Percentiles rank a stretch among this genome's conserved stretches.
phyloP scores from a whole-genome alignment of 1,140 invertebrate species.

The Mycetomoellerius zeteki region DNA sequence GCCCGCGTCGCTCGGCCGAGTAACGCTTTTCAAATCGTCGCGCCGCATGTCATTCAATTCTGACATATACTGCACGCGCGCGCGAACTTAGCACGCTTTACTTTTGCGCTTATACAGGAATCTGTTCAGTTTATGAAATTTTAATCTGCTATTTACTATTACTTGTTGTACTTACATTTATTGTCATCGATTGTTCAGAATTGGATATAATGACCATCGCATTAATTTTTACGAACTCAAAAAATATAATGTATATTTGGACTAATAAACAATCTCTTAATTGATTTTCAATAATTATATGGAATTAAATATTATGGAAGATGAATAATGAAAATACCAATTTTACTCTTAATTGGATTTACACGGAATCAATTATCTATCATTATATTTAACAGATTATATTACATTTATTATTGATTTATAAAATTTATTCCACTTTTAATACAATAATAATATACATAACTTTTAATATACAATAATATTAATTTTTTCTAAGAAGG shows the following conservation, averaged over 20 bases:
- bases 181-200: neutral
- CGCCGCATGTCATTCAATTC: conserved; percentile 57
- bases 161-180: neutral
- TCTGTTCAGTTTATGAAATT: neutral
- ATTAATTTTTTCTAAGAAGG: no score
- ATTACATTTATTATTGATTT: neutral
- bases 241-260: neutral
- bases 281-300: neutral
- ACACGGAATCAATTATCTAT: neutral
- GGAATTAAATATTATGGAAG: neutral
- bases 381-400: neutral
- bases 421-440: neutral
- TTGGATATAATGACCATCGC: neutral
- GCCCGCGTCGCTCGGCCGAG: conserved; percentile 22
- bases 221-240: neutral
- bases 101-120: neutral
- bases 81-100: conserved; percentile 16
- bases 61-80: conserved; percentile 32
- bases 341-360: neutral
- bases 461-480: neutral
- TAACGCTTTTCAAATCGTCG: conserved; percentile 63
- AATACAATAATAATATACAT: neutral
- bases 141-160: neutral
- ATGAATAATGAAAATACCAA: neutral
- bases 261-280: neutral